Evolutionary conservation across 2,797 vertebrate genomes (phyloP), one percentile per base, ranked within the genome.

Genomic region (Siniperca obscura): DNA sequence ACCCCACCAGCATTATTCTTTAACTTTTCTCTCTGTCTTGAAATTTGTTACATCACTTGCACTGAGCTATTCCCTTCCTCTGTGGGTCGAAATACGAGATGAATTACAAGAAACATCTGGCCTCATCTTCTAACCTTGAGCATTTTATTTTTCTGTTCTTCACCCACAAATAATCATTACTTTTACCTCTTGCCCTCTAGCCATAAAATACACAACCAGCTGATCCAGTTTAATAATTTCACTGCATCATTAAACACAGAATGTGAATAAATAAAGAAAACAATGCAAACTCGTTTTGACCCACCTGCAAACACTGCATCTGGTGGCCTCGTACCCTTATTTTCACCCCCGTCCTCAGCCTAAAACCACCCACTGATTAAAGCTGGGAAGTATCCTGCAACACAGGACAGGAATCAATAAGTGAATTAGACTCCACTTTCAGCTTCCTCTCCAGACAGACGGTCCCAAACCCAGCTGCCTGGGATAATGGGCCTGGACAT

Each of bases 401-500:
- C 95, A 95, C 93, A 87, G 93, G 92, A 94, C 95, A 96, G 93
- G 94, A 87, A 95, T 92, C 91, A 96, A 95, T 97, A 97, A 97
- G 95, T 96, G 95, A 96, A 97, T 97, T 95, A 96, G 94, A 90
- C 91, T 93, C 93, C 92, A 91, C 93, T 93, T 93, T 93, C 85
- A 93, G 93, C 94, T 95, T 95, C 94, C 95, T 94, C 92, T 94
- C 91, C 87, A 87, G 72, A 90, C 96, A 95, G 95, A 91, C 87
- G 88, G 93, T 91, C 86, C 90, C 81, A 60, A 83, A 91, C 89
- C 76, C 96, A 97, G 96, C 96, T 96, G 96, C 93, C 94, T 80
- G 57, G 87, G 94, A 90, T 94, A 94, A 94, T 94, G 84, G 92
- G 88, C 57, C 81, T 27, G 90, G 89, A 91, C 83, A 87, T 89